Percentiles rank a stretch among this genome's conserved stretches.
Conservation (phyloP, 2,113 vertebrate species). For the Perca flavescens region DNA sequence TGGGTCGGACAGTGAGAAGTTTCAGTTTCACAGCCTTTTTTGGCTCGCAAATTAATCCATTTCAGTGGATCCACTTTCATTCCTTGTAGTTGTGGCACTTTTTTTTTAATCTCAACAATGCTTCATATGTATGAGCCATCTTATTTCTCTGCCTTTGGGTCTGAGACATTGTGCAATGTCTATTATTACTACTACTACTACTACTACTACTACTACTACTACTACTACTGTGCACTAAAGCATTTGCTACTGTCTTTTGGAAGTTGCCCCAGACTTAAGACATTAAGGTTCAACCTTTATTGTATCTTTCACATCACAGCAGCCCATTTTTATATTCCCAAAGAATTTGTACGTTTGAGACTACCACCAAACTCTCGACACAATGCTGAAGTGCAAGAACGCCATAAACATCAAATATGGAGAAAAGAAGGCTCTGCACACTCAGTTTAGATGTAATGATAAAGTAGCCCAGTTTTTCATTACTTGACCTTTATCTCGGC, state of each 20-base stretch:
- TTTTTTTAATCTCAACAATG: neutral
- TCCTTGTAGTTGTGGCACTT: neutral
- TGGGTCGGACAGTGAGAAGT: constrained; percentile 14
- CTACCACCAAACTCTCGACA: neutral
- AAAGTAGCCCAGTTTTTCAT: neutral
- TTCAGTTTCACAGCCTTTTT: constrained; percentile 46
- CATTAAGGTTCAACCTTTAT: neutral
- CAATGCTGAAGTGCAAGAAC: too few relatives aligned
- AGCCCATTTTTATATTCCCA: neutral
- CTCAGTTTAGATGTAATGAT: neutral
- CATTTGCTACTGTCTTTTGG: neutral
- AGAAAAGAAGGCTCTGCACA: neutral
- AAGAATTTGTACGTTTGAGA: neutral
- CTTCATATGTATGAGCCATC: neutral
- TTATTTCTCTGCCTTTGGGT: neutral
- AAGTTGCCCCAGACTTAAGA: neutral
- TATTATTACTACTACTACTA: neutral
- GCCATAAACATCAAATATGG: neutral
- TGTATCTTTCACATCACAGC: neutral
- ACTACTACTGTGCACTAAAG: neutral
- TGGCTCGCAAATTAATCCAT: constrained; percentile 28
- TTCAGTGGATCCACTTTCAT: constrained; percentile 21
- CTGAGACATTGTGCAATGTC: neutral
- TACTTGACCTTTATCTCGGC: neutral
- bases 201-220: neutral